Evolutionary conservation across 1,140 invertebrate genomes (phyloP), one percentile per base, ranked within the genome.

Genomic region (Ceratosolen fusciceps): DNA sequence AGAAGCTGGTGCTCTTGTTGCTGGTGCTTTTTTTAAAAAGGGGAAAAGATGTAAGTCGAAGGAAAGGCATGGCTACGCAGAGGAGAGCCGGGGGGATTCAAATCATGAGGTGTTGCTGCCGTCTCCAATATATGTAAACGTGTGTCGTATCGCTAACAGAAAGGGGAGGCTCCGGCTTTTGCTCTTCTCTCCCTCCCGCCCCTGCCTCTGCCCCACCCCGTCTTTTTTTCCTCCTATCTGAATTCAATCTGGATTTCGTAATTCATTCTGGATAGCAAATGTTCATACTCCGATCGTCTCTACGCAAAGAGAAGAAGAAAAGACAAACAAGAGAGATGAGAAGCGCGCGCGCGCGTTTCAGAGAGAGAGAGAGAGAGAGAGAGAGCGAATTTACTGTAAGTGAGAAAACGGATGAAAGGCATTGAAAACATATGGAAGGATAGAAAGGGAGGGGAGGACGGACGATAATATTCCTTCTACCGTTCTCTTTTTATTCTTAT

Each of bases 221-320:
- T 58, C 12, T 76, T 52, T 56, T 62, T 68, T 47, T 54, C 37
- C 77, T 39, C 58, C 49, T 39, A 80, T 80, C 73, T 52, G 67
- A 39, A 80, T 80, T 80, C 67, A 62, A 80, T 80, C 73, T 80
- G 79, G 5, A 74, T 79, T 79, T 60, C 71, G 71, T 74, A 74
- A 79, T 79, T 71, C 71, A 73, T 74, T 80, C 70, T 62, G 56
- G 73, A 80, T 80, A 76, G n/a, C 67, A 62, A 75, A 65, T 39
- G 26, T 4, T 43, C 26, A 58, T 0, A 49, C 62, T 65, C 26
- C 67, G 73, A 70, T 62, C 68, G 72, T 47, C 72, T 67, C 60
- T 79, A 67, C 74, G n/a, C 47, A 47, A 39, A 24, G 1, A 43
- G 1, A 26, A n/a, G n/a, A n/a, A n/a, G n/a, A n/a, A n/a, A n/a